These are phyloP conservation scores for Sebastes steindachneri DNA, from an alignment of 2,797 vertebrate species.

Conservation along the genomic window DNA sequence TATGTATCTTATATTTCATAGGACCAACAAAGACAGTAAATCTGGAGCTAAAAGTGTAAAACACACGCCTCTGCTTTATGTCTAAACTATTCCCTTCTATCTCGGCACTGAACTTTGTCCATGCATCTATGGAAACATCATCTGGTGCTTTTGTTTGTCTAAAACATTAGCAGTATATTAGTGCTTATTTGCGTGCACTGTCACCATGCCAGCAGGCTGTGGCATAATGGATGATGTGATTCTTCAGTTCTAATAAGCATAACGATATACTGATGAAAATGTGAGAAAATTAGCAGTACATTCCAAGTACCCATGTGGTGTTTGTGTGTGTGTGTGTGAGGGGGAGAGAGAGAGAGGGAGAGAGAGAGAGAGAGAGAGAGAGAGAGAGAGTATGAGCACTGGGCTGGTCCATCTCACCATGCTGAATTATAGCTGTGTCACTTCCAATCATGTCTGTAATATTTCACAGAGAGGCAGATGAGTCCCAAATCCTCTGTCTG, in stretches of 20 bases:
- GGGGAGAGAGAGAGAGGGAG: background rate
- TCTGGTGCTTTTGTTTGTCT: constrained; percentile 14
- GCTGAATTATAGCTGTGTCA: constrained; percentile 79
- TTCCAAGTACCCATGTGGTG: constrained; percentile 18
- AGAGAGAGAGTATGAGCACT: too few relatives aligned
- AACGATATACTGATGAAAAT: constrained; percentile 40
- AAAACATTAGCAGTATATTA: constrained; percentile 5
- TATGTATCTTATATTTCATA: background rate
- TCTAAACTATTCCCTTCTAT: background rate
- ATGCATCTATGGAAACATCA: background rate
- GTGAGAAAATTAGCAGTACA: constrained; percentile 28
- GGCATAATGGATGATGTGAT: constrained; percentile 26
- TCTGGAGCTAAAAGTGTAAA: background rate
- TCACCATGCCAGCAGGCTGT: constrained; percentile 13
- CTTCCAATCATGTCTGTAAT: constrained; percentile 76
- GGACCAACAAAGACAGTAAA: background rate
- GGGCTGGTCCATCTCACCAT: constrained; percentile 41
- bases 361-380: too few relatives aligned
- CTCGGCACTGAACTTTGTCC: background rate
- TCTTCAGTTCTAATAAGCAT: constrained; percentile 7
- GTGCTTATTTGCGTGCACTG: background rate
- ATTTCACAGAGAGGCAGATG: constrained; percentile 65
- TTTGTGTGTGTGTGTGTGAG: background rate
- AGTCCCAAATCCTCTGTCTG: constrained; percentile 64
- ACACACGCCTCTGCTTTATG: background rate